A percentile compares a stretch with the other conserved stretches of the same genome.
These are phyloP conservation scores for Acholoe squamosa DNA, from an alignment of 2,888 invertebrate genomes.

Conservation along the genomic window DNA sequence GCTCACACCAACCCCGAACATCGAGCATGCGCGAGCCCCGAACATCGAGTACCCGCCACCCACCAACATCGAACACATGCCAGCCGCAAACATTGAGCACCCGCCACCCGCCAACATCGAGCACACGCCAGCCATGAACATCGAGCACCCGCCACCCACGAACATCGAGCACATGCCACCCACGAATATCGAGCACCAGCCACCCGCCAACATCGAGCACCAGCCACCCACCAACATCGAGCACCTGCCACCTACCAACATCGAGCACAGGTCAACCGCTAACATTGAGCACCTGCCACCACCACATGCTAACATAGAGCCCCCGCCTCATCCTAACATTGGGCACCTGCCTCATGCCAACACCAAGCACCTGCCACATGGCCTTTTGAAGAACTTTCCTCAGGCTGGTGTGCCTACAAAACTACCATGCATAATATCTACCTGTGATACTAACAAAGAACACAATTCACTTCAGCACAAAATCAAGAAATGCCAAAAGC, in stretches of 20 bases:
- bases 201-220: background rate
- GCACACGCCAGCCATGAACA: background rate
- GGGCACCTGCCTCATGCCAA: background rate
- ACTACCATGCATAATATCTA: background rate
- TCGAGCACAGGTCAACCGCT: background rate
- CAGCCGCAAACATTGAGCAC: background rate
- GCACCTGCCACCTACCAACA: background rate
- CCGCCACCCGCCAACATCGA: background rate
- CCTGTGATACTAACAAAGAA: background rate
- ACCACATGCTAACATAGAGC: background rate
- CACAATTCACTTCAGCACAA: background rate
- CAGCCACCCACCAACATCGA: background rate
- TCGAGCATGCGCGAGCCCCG: background rate
- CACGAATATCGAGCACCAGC: background rate
- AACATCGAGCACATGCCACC: background rate
- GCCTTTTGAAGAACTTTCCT: background rate
- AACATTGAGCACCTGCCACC: background rate
- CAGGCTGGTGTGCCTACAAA: background rate
- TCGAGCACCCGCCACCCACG: background rate
- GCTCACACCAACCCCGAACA: background rate
- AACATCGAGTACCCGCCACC: background rate
- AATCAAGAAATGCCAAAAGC: background rate
- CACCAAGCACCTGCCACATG: background rate
- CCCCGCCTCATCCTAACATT: background rate
- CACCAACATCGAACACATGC: background rate